A percentile compares a stretch with the other conserved stretches of the same genome.
phyloP scores from a whole-genome alignment of 1,140 invertebrate genomes.

The Pomacea maculata region DNA sequence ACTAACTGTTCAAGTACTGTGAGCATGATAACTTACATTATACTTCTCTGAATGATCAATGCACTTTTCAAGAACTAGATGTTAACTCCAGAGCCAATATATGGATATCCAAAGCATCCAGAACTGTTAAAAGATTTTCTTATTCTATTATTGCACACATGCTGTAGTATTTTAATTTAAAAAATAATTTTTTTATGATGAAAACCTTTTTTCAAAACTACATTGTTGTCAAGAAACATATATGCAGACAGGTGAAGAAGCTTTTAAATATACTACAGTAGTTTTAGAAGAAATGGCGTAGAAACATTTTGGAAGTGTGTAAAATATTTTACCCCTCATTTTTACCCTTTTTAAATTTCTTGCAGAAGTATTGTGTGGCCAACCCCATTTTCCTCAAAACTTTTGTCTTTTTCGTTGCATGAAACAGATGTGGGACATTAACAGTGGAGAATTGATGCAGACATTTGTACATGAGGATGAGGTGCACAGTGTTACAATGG shows the following conservation, averaged over 20 bases:
- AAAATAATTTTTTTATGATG: no score
- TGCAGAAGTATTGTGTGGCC: neutral
- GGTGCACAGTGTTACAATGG: slow-evolving; percentile 76
- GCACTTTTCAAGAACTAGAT: no score
- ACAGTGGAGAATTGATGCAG: slow-evolving; percentile 74
- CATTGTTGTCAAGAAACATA: neutral
- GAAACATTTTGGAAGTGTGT: neutral
- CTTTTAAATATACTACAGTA: neutral
- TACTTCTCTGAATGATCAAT: no score
- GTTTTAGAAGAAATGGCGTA: neutral
- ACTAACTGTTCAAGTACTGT: no score
- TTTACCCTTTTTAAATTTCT: no score
- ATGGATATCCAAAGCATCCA: no score
- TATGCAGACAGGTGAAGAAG: neutral
- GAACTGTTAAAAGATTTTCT: neutral
- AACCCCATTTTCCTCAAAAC: neutral
- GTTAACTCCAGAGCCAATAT: no score
- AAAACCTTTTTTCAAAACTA: no score
- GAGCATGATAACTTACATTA: no score
- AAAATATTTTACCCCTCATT: neutral
- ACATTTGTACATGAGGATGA: slow-evolving; percentile 79
- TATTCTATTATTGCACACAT: neutral
- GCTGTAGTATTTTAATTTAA: neutral
- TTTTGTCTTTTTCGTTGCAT: neutral
- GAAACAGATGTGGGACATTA: slow-evolving; percentile 73